phyloP scores from a whole-genome alignment of 1,140 invertebrate species.

The Zaprionus ornatus region DNA sequence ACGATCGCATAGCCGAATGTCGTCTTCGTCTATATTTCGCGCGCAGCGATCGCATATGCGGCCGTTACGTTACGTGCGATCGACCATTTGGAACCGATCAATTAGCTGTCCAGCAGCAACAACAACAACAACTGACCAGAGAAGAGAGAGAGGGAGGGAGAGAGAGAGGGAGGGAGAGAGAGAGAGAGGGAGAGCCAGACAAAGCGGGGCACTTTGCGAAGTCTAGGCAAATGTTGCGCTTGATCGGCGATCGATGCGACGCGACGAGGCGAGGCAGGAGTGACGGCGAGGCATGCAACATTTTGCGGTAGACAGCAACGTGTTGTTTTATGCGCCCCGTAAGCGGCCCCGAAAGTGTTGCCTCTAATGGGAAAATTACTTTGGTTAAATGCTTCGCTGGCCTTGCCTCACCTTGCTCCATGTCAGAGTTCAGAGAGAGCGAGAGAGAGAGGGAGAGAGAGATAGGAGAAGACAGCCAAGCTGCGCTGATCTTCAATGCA shows the following conservation, averaged over 20 bases:
- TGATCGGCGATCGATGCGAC: conserved; percentile 46
- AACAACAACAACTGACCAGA: conserved; percentile 15
- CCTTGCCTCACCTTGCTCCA: neutral
- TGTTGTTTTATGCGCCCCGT: conserved; percentile 40
- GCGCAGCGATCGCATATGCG: conserved; percentile 51
- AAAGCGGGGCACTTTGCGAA: neutral
- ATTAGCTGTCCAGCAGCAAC: conserved; percentile 51
- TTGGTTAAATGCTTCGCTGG: conserved; percentile 70
- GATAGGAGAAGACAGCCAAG: conserved; percentile 5
- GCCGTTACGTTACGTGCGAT: conserved; percentile 74
- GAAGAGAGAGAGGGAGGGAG: neutral
- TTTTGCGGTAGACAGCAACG: conserved; percentile 40
- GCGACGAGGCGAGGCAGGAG: no score
- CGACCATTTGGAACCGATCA: conserved; percentile 79
- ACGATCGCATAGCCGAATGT: conserved; percentile 77
- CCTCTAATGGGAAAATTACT: conserved; percentile 69
- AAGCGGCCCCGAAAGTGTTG: conserved; percentile 58
- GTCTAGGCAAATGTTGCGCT: conserved; percentile 48
- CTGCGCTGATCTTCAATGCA: conserved; percentile 33
- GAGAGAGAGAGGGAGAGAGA: neutral
- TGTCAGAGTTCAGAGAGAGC: conserved; percentile 22
- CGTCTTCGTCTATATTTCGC: conserved; percentile 69
- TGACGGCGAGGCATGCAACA: conserved; percentile 11
- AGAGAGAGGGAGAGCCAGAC: neutral
- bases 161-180: neutral